A percentile compares a stretch with the other conserved stretches of the same genome.
phyloP scores from a whole-genome alignment of 2,797 vertebrate genomes.

The Anguilla megastoma region DNA sequence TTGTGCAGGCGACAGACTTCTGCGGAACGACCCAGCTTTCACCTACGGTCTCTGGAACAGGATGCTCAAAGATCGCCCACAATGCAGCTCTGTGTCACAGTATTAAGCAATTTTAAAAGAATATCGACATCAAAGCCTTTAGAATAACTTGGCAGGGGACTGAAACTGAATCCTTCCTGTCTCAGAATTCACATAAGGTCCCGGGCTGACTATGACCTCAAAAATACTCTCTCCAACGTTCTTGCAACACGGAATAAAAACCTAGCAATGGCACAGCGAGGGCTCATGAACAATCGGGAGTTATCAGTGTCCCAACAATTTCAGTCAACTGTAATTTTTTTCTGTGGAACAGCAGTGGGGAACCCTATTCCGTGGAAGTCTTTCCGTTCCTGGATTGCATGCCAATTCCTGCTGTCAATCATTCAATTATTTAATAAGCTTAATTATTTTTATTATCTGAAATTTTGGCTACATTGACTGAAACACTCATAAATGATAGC shows the following conservation, averaged over 20 bases:
- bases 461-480: too few species aligned
- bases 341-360: too few species aligned
- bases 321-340: too few species aligned
- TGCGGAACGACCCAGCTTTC: not conserved
- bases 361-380: too few species aligned
- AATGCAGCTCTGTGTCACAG: not conserved
- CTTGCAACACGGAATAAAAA: not conserved
- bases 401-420: too few species aligned
- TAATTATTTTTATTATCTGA: too few species aligned
- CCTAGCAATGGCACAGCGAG: not conserved
- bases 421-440: too few species aligned
- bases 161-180: not conserved
- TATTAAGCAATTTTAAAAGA: not conserved
- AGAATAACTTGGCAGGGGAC: not conserved
- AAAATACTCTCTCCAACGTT: not conserved
- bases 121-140: not conserved
- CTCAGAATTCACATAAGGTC: not conserved
- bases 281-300: not conserved
- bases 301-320: too few species aligned
- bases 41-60: not conserved
- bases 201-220: not conserved
- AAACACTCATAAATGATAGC: too few species aligned
- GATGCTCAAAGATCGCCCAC: too few species aligned
- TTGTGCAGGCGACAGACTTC: not conserved
- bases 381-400: too few species aligned